phyloP scores from a whole-genome alignment of 1,140 invertebrate genomes.

The Lasaia peninsularis region DNA sequence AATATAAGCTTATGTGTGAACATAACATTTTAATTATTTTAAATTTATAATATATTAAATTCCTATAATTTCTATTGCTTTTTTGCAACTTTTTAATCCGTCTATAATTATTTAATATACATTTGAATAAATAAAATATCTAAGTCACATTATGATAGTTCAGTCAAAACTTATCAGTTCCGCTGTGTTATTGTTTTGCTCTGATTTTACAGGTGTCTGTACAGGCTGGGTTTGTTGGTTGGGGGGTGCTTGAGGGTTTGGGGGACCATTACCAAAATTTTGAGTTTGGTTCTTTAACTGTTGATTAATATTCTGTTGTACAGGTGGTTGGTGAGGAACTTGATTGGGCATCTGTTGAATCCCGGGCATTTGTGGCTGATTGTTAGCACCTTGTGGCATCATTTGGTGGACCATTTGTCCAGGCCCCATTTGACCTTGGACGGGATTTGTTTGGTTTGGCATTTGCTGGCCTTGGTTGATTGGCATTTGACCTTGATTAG shows the following conservation, averaged over 20 bases:
- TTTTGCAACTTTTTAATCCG: conserved; percentile 23
- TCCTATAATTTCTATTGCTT: conserved; percentile 20
- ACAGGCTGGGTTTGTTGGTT: conserved; percentile 39
- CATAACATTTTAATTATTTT: conserved; percentile 16
- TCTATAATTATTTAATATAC: conserved; percentile 31
- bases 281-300: conserved; percentile 50
- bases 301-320: conserved; percentile 35
- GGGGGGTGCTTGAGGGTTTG: conserved; percentile 28
- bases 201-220: conserved; percentile 52
- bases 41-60: conserved; percentile 14
- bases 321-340: background rate
- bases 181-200: conserved; percentile 79
- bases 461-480: background rate
- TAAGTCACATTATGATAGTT: conserved; percentile 31
- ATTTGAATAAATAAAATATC: conserved; percentile 39
- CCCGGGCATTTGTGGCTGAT: conserved; percentile 14
- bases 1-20: conserved; percentile 19
- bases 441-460: conserved; percentile 3
- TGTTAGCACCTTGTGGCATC: conserved; percentile 8
- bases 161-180: conserved; percentile 87
- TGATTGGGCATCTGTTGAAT: conserved; percentile 17
- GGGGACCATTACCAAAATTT: conserved; percentile 43
- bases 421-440: conserved; percentile 8
- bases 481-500: conserved; percentile 16
- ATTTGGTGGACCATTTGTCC: conserved; percentile 19